These are phyloP conservation scores for Bos taurus DNA, from an alignment of 2,113 vertebrate genomes.

Conservation along the genomic window DNA sequence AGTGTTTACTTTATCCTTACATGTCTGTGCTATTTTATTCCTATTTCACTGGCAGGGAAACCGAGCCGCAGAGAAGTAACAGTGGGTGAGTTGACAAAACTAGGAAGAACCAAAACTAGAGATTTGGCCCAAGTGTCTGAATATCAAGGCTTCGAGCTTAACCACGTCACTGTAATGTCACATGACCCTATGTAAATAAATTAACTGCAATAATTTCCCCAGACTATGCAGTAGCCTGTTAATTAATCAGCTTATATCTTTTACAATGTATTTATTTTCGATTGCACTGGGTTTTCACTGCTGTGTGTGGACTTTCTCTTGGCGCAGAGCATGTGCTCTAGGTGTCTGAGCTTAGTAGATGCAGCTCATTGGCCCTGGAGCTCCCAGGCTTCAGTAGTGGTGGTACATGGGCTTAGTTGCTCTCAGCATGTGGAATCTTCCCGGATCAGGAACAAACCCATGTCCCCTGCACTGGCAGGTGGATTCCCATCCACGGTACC, in stretches of 20 bases:
- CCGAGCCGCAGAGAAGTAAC: neutral
- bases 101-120: neutral
- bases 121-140: neutral
- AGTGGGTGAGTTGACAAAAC: neutral
- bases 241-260: neutral
- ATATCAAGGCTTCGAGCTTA: neutral
- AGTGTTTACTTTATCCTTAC: neutral
- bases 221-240: neutral
- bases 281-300: neutral
- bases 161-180: neutral
- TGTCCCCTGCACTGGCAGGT: neutral
- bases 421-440: neutral
- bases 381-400: neutral
- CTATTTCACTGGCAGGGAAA: neutral
- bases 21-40: neutral
- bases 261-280: neutral
- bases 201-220: neutral
- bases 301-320: neutral
- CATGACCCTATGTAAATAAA: neutral
- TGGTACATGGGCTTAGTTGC: neutral
- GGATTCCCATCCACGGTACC: neutral
- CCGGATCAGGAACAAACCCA: neutral
- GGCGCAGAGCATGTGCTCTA: rapidly evolving
- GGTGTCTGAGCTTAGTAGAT: neutral
- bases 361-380: neutral